A percentile compares a stretch with the other conserved stretches of the same genome.
These are phyloP conservation scores for Stegodyphus mimosarum DNA, from an alignment of 1,140 invertebrate genomes.

Conservation along the genomic window DNA sequence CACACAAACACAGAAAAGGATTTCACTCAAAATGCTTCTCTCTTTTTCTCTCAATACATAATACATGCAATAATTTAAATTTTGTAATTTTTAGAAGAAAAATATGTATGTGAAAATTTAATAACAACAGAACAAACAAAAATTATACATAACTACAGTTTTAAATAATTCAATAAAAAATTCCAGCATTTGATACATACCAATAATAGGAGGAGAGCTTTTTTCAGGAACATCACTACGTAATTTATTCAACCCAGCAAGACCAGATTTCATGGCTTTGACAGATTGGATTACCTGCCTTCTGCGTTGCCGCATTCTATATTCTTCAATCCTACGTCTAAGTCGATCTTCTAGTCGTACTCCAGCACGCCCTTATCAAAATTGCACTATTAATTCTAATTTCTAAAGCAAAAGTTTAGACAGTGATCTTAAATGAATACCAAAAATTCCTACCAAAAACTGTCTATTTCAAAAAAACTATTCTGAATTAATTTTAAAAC, in stretches of 20 bases:
- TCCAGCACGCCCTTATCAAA: slow-evolving; percentile 67
- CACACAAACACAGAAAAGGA: too few relatives aligned
- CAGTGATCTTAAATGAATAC: too few relatives aligned
- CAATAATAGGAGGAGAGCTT: slow-evolving; percentile 51
- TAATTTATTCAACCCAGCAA: slow-evolving; percentile 38
- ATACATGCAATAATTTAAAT: too few relatives aligned
- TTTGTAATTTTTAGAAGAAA: too few relatives aligned
- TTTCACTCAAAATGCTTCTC: too few relatives aligned
- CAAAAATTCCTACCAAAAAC: too few relatives aligned
- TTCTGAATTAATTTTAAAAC: too few relatives aligned
- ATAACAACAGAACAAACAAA: neutral
- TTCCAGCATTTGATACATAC: slow-evolving; percentile 6
- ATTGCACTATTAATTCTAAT: neutral
- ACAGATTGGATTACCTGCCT: slow-evolving; percentile 61
- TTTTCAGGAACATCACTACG: slow-evolving; percentile 45
- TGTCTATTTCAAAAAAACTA: too few relatives aligned
- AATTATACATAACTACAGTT: neutral
- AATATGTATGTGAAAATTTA: too few relatives aligned
- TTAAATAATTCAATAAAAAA: too few relatives aligned
- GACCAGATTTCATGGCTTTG: slow-evolving; percentile 58
- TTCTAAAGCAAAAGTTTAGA: neutral
- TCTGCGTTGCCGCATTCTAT: slow-evolving; percentile 70
- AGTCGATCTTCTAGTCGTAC: slow-evolving; percentile 68
- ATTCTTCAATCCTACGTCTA: slow-evolving; percentile 72
- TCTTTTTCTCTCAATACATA: too few relatives aligned